These are phyloP conservation scores for Carposina sasakii DNA, from an alignment of 1,140 invertebrate genomes.

Conservation along the genomic window DNA sequence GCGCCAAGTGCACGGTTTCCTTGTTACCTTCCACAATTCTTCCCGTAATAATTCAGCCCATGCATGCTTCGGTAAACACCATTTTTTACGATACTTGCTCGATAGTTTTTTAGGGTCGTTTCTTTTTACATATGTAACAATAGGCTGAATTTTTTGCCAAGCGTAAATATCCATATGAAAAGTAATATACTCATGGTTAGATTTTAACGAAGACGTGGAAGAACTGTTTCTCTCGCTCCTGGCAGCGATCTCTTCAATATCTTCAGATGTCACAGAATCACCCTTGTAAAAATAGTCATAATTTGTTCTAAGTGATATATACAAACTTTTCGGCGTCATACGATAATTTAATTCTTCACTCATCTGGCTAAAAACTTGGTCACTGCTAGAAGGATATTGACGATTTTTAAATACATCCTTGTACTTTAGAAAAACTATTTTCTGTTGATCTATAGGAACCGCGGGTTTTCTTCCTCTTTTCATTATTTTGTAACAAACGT, in stretches of 20 bases:
- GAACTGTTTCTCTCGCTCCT: background rate
- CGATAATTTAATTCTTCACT: background rate
- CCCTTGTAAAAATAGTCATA: background rate
- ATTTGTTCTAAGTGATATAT: background rate
- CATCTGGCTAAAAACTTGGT: background rate
- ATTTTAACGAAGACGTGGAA: background rate
- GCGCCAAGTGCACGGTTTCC: conserved; percentile 1
- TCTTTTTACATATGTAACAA: background rate
- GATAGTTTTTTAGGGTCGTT: background rate
- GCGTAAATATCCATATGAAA: background rate
- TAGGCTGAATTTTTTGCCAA: conserved; percentile 6
- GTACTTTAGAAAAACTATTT: background rate
- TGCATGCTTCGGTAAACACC: background rate
- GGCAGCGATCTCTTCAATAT: background rate
- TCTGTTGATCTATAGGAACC: background rate
- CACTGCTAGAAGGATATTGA: background rate
- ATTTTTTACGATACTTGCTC: conserved; percentile 2
- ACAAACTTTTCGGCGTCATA: conserved; percentile 1
- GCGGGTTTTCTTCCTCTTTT: background rate
- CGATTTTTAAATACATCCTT: conserved; percentile 2
- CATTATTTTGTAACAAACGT: too few species aligned
- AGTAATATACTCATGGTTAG: background rate
- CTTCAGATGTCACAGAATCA: background rate
- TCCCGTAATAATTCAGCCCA: conserved; percentile 1
- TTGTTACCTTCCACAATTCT: conserved; percentile 1